Evolutionary conservation across 2,113 vertebrate species (phyloP).

Genomic region (Rhinolophus sinicus): DNA sequence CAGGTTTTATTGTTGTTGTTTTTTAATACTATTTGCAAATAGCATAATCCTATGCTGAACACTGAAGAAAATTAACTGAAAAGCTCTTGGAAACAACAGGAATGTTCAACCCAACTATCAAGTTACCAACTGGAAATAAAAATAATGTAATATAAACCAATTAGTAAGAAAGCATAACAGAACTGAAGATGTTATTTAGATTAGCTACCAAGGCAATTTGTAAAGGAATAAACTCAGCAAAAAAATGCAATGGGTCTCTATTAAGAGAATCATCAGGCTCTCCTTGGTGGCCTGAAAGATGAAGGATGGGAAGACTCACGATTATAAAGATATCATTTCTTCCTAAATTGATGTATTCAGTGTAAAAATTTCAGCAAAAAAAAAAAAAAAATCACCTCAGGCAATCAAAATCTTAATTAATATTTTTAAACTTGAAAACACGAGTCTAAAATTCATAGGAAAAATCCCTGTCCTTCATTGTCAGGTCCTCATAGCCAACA

Average conservation of each 20-base stretch:
- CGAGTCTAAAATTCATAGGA: constrained; percentile 3
- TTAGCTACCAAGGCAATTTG: not conserved
- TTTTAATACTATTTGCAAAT: constrained; percentile 13
- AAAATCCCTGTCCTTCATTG: not conserved
- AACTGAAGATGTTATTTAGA: constrained; percentile 10
- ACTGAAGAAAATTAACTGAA: not conserved
- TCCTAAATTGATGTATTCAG: not conserved
- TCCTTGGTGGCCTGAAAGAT: not conserved
- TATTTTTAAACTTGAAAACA: constrained; percentile 38
- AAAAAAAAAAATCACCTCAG: not conserved
- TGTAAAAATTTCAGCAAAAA: not conserved
- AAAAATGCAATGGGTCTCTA: not conserved
- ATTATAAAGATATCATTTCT: not conserved
- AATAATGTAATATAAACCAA: constrained; percentile 6
- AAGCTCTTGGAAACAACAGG: constrained; percentile 39
- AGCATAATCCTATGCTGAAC: constrained; percentile 33
- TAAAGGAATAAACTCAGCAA: not conserved
- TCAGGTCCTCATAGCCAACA: not conserved
- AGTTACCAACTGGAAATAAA: constrained; percentile 19
- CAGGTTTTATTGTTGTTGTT: not conserved
- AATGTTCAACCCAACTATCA: constrained; percentile 10
- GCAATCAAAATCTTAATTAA: not conserved
- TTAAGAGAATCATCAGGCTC: not conserved
- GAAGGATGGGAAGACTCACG: not conserved
- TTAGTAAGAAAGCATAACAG: constrained; percentile 8